These are phyloP conservation scores for Avahi laniger DNA, from an alignment of 2,797 vertebrate species.

Conservation along the genomic window DNA sequence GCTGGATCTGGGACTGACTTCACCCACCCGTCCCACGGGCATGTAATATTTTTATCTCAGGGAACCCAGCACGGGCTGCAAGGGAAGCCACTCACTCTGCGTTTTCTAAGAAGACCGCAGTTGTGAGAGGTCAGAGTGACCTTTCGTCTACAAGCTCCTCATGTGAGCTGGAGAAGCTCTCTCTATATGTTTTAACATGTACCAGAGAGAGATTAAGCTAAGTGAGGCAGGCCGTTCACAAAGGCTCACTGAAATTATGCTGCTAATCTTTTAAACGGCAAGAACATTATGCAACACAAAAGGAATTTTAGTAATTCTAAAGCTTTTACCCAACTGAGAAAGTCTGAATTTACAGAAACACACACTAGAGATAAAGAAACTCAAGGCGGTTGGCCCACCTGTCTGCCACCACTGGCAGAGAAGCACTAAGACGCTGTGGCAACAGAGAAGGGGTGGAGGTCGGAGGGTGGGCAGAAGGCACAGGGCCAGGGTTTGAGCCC, in stretches of 20 bases:
- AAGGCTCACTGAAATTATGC: conserved; percentile 44
- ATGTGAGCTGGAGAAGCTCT: background rate
- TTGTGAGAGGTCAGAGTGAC: background rate
- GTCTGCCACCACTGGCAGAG: background rate
- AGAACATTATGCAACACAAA: conserved; percentile 58
- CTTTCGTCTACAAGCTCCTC: background rate
- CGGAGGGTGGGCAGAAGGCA: background rate
- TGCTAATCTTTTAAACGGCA: conserved; percentile 66
- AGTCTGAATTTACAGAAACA: conserved; percentile 42
- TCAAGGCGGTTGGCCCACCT: background rate
- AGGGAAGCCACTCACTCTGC: fast-evolving
- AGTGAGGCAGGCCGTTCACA: conserved; percentile 29
- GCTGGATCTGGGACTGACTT: background rate
- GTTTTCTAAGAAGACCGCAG: background rate
- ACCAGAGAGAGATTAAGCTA: conserved; percentile 33
- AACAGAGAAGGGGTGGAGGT: background rate
- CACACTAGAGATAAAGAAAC: background rate
- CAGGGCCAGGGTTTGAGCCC: background rate
- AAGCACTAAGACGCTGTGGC: background rate
- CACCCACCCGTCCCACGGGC: fast-evolving
- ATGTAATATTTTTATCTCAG: background rate
- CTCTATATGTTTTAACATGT: conserved; percentile 61
- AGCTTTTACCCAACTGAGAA: conserved; percentile 47
- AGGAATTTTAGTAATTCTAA: conserved; percentile 65
- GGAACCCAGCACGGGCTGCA: background rate